phyloP scores from a whole-genome alignment of 2,113 vertebrate species.

The Zapus hudsonius region DNA sequence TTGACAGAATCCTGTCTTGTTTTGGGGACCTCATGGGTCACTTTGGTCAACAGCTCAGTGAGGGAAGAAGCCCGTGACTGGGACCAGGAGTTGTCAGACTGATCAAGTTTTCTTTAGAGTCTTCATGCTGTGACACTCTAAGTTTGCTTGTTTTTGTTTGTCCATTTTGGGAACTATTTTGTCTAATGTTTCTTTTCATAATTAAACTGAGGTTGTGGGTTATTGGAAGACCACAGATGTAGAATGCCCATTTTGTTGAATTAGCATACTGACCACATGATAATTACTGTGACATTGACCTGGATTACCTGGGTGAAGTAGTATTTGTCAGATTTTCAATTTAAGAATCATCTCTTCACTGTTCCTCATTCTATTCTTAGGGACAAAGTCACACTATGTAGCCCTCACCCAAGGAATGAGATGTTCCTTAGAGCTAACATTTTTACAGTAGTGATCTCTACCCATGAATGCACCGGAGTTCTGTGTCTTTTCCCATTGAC shows the following conservation, averaged over 20 bases:
- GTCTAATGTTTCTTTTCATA: background rate
- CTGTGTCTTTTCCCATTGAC: background rate
- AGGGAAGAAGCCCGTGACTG: no score
- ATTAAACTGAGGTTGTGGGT: background rate
- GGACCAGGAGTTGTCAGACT: no score
- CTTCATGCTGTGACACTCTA: background rate
- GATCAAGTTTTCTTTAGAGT: no score
- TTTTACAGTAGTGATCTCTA: background rate
- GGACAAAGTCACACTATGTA: accelerated
- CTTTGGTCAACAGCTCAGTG: no score
- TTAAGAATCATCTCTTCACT: background rate
- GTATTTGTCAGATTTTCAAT: background rate
- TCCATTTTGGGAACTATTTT: background rate
- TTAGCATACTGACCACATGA: background rate
- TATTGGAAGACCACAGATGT: background rate
- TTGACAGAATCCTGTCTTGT: no score
- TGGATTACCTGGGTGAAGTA: background rate
- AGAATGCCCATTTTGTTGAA: background rate
- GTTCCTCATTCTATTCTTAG: background rate
- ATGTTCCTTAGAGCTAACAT: background rate
- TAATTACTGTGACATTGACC: background rate
- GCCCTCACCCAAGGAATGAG: accelerated
- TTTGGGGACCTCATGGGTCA: no score
- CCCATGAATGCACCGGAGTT: background rate
- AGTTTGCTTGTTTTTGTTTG: background rate